Percentiles rank a stretch among this genome's conserved stretches.
These are phyloP conservation scores for Clitarchus hookeri DNA, from an alignment of 2,888 invertebrate genomes.

Conservation along the genomic window DNA sequence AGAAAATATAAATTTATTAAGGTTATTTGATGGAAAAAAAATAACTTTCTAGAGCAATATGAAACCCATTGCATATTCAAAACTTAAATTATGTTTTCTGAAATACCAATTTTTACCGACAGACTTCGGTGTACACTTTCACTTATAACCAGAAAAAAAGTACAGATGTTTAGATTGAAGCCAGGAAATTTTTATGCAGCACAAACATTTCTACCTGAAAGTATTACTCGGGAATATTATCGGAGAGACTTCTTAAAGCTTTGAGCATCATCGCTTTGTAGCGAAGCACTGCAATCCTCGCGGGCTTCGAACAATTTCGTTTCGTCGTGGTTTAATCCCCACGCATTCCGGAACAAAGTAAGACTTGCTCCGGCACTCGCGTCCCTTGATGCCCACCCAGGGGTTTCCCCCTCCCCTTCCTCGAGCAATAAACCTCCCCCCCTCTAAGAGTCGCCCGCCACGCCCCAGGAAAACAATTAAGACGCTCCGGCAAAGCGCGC, in stretches of 20 bases:
- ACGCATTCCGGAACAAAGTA: background rate
- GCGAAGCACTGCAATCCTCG: background rate
- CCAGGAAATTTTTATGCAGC: no score
- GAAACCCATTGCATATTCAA: no score
- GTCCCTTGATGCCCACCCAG: constrained; percentile 56
- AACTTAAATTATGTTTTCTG: no score
- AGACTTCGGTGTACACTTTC: no score
- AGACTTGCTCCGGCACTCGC: background rate
- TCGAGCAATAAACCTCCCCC: background rate
- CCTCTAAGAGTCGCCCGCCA: background rate
- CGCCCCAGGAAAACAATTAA: constrained; percentile 16
- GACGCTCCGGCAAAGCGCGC: background rate
- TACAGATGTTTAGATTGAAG: no score
- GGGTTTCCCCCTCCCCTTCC: constrained; percentile 53
- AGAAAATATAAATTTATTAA: no score
- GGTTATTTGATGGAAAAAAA: no score
- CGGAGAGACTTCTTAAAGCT: background rate
- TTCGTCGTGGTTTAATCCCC: background rate
- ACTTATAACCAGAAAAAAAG: no score
- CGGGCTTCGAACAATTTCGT: background rate
- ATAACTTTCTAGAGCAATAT: no score
- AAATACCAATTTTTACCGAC: no score
- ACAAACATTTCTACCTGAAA: background rate
- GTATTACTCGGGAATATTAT: background rate
- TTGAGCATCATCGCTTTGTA: background rate